Evolutionary conservation across 2,888 invertebrate genomes (phyloP).

Genomic region (Mesodorylaimus sp.): DNA sequence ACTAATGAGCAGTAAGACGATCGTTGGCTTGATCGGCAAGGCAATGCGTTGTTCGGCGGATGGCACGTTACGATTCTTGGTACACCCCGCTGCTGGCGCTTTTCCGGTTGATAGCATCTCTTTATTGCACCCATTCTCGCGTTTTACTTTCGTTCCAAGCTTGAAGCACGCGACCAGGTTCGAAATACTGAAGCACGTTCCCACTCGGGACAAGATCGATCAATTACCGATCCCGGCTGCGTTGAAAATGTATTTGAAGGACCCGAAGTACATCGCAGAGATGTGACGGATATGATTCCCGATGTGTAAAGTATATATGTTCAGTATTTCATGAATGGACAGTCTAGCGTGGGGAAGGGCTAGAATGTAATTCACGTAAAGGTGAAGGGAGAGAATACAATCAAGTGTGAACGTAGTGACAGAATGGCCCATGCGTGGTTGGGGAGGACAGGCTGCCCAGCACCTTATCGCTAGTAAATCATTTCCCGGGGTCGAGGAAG

Average conservation of each 20-base stretch:
- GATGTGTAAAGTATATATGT: no score
- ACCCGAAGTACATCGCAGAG: constrained; percentile 29
- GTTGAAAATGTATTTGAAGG: constrained; percentile 32
- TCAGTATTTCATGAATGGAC: no score
- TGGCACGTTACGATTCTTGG: constrained; percentile 7
- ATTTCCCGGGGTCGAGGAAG: no score
- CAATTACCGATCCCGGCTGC: constrained; percentile 47
- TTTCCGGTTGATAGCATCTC: constrained; percentile 39
- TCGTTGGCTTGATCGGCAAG: constrained; percentile 52
- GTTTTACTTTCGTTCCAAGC: constrained; percentile 49
- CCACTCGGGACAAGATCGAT: constrained; percentile 49
- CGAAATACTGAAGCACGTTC: constrained; percentile 49
- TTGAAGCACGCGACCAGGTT: constrained; percentile 55
- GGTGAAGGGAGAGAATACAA: no score
- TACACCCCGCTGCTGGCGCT: constrained; percentile 2
- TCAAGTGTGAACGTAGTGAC: no score
- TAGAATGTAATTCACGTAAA: no score
- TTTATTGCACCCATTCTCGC: constrained; percentile 51
- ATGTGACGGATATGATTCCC: no score
- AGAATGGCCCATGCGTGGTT: no score
- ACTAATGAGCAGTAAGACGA: constrained; percentile 39
- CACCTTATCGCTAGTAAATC: no score
- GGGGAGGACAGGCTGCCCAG: no score
- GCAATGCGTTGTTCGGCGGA: constrained; percentile 47
- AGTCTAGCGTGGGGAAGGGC: no score